Percentiles rank a stretch among this genome's conserved stretches.
phyloP scores from a whole-genome alignment of 2,113 vertebrate genomes.

The Aramus guarauna region DNA sequence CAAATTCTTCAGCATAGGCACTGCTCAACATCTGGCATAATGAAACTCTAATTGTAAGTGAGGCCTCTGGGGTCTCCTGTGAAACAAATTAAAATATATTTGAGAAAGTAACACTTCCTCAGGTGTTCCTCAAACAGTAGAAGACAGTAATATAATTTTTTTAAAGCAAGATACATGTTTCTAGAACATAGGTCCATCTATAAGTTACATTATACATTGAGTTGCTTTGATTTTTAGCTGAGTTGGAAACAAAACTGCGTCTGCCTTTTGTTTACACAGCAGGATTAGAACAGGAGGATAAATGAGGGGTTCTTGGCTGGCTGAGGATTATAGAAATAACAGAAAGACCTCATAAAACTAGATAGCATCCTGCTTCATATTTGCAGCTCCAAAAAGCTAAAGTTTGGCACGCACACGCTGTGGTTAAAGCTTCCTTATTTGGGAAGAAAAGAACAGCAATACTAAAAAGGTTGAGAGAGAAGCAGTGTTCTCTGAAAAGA shows the following conservation, averaged over 20 bases:
- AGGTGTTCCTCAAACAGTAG: neutral
- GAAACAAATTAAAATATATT: neutral
- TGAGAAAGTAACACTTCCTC: neutral
- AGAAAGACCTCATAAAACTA: constrained; percentile 60
- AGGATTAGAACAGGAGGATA: constrained; percentile 35
- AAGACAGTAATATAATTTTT: neutral
- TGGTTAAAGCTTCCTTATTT: constrained; percentile 65
- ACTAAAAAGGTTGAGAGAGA: constrained; percentile 4
- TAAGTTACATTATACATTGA: neutral
- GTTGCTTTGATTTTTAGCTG: neutral
- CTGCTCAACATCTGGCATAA: neutral
- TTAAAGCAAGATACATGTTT: neutral
- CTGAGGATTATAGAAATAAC: constrained; percentile 61
- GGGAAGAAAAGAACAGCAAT: constrained; percentile 54
- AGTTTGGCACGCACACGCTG: constrained; percentile 39
- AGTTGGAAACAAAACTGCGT: neutral
- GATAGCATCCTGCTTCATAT: constrained; percentile 47
- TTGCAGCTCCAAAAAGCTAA: constrained; percentile 48
- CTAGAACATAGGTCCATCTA: neutral
- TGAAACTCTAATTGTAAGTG: neutral
- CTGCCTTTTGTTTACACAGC: constrained; percentile 48
- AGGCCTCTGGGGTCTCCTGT: neutral
- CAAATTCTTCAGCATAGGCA: neutral
- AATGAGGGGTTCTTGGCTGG: constrained; percentile 42
- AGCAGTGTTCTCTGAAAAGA: neutral